These are phyloP conservation scores for Escarpia spicata DNA, from an alignment of 2,888 invertebrate genomes.

Conservation along the genomic window DNA sequence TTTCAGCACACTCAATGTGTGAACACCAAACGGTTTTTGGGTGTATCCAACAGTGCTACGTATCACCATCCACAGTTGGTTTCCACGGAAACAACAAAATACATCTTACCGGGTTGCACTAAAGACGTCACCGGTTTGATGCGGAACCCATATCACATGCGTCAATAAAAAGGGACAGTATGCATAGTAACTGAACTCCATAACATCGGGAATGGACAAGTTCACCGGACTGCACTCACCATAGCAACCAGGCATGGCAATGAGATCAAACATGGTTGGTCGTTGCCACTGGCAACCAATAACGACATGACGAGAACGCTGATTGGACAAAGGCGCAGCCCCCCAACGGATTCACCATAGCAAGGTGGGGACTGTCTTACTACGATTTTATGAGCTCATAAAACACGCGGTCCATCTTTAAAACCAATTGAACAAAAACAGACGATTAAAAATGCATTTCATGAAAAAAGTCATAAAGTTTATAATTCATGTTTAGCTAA, in stretches of 20 bases:
- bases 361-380: neutral
- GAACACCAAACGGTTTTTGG: neutral
- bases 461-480: neutral
- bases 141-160: neutral
- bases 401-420: neutral
- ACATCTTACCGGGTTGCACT: neutral
- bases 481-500: neutral
- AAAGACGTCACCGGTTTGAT: constrained; percentile 16
- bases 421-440: neutral
- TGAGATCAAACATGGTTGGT: neutral
- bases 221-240: neutral
- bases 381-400: neutral
- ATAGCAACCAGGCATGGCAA: constrained; percentile 13
- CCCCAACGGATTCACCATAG: neutral
- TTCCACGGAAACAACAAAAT: neutral
- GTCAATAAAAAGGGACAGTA: neutral
- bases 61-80: neutral
- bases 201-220: neutral
- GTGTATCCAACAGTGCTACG: neutral
- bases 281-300: neutral
- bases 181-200: neutral
- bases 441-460: neutral
- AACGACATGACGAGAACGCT: neutral
- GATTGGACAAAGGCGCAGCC: neutral
- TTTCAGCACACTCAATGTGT: neutral